A percentile compares a stretch with the other conserved stretches of the same genome.
phyloP scores from a whole-genome alignment of 2,888 invertebrate species.

The Choreutis nemorana region DNA sequence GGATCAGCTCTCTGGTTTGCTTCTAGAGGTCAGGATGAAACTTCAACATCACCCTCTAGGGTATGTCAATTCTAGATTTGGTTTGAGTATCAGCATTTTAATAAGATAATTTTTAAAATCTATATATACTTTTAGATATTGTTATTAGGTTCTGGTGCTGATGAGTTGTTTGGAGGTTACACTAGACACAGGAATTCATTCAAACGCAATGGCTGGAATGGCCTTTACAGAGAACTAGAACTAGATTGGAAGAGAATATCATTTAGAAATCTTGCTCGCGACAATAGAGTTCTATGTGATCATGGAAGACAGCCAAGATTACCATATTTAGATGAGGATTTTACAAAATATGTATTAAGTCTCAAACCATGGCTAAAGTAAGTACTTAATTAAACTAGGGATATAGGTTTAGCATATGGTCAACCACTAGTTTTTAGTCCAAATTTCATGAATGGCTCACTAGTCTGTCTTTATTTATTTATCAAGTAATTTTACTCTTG shows the following conservation, averaged over 20 bases:
- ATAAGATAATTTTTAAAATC: not conserved
- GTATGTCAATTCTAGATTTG: conserved; percentile 45
- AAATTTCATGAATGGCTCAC: no score
- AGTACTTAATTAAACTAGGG: conserved; percentile 14
- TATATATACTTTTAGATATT: conserved; percentile 66
- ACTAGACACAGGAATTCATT: conserved; percentile 83
- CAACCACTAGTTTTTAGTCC: no score
- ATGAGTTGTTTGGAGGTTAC: conserved; percentile 97
- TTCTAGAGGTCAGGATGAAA: conserved; percentile 71
- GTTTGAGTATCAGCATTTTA: not conserved
- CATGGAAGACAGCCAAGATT: conserved; percentile 86
- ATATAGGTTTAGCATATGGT: no score
- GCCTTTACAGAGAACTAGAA: conserved; percentile 69
- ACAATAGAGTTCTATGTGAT: conserved; percentile 92
- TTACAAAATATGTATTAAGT: conserved; percentile 69
- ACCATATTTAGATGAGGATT: conserved; percentile 78
- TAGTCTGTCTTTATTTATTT: conserved; percentile 5
- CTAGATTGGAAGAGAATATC: conserved; percentile 88
- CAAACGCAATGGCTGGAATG: conserved; percentile 62
- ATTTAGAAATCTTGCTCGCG: conserved; percentile 90
- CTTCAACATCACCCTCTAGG: conserved; percentile 69
- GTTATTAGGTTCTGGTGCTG: conserved; percentile 93
- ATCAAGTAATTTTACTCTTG: conserved; percentile 16
- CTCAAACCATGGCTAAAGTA: conserved; percentile 76
- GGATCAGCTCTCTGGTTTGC: conserved; percentile 99